Percentiles rank a stretch among this genome's conserved stretches.
These are phyloP conservation scores for Liopterus haemorrhoidalis DNA, from an alignment of 2,888 invertebrate genomes.

Conservation along the genomic window DNA sequence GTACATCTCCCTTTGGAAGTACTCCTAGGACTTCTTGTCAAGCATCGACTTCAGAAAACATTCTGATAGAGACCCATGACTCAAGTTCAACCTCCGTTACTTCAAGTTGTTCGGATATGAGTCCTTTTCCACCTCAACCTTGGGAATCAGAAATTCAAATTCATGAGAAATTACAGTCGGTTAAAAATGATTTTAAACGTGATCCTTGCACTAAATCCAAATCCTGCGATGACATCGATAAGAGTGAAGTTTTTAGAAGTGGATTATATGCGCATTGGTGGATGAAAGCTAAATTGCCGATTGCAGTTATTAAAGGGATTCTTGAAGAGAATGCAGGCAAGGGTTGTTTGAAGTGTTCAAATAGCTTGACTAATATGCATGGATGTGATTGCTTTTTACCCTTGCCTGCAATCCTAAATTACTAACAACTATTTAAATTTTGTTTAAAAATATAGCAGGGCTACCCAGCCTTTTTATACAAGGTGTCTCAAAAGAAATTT, in stretches of 20 bases:
- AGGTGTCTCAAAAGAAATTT: too few relatives aligned
- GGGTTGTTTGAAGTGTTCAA: constrained; percentile 38
- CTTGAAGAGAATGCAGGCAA: constrained; percentile 47
- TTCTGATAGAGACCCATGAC: constrained; percentile 49
- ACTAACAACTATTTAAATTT: constrained; percentile 54
- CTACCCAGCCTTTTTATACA: too few relatives aligned
- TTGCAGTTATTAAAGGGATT: constrained; percentile 50
- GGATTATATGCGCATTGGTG: constrained; percentile 90
- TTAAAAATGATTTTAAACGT: constrained; percentile 43
- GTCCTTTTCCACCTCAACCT: constrained; percentile 44
- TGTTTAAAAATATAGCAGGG: constrained; percentile 53
- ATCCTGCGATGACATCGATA: constrained; percentile 40
- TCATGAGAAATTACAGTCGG: constrained; percentile 47
- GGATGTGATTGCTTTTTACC: constrained; percentile 23
- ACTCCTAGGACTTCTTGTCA: constrained; percentile 63
- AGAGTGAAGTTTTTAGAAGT: constrained; percentile 64
- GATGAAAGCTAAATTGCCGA: constrained; percentile 80
- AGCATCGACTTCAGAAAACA: constrained; percentile 53
- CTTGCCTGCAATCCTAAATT: constrained; percentile 48
- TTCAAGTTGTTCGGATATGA: constrained; percentile 45
- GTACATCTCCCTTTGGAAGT: constrained; percentile 67
- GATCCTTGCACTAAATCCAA: constrained; percentile 40
- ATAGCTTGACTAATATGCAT: constrained; percentile 28
- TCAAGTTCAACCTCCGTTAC: constrained; percentile 51
- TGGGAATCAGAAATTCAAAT: constrained; percentile 46